A percentile compares a stretch with the other conserved stretches of the same genome.
phyloP scores from a whole-genome alignment of 2,888 invertebrate species.

The Neoitamus cyanurus region DNA sequence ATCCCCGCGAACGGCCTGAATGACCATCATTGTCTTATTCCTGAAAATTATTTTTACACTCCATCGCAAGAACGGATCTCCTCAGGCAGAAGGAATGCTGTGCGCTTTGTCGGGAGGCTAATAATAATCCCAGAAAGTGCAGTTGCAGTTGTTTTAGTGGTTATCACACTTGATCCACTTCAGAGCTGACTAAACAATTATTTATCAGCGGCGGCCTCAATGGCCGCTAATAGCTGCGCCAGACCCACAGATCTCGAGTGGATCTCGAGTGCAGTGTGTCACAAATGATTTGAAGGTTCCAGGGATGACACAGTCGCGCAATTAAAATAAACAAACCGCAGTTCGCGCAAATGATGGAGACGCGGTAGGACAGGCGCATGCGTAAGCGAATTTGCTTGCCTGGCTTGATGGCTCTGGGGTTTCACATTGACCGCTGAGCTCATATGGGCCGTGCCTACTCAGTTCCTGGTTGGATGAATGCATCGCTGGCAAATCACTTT shows the following conservation, averaged over 20 bases:
- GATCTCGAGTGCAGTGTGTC: not conserved
- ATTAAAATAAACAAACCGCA: slow-evolving; percentile 30
- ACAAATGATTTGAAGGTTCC: slow-evolving; percentile 33
- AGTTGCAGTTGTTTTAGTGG: not conserved
- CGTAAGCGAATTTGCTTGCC: not conserved
- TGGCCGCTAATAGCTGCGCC: not conserved
- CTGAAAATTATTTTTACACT: not conserved
- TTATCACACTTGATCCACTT: slow-evolving; percentile 36
- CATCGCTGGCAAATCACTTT: slow-evolving; percentile 8
- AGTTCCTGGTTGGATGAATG: slow-evolving; percentile 32
- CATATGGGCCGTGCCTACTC: slow-evolving; percentile 25
- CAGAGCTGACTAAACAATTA: slow-evolving; percentile 12
- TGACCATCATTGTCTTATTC: not conserved
- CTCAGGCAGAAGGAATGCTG: not conserved
- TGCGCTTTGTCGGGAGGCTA: slow-evolving; percentile 7
- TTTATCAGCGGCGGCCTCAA: not conserved
- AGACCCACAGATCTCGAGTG: not conserved
- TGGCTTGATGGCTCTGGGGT: not conserved
- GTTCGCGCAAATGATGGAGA: not conserved
- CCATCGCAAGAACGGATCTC: not conserved
- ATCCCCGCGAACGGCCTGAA: not conserved
- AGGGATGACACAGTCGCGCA: slow-evolving; percentile 12
- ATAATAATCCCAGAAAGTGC: not conserved
- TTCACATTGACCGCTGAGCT: not conserved
- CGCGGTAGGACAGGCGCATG: slow-evolving; percentile 3